A percentile compares a stretch with the other conserved stretches of the same genome.
These are phyloP conservation scores for Gymnothorax reevesii DNA, from an alignment of 2,797 vertebrate genomes.

Conservation along the genomic window DNA sequence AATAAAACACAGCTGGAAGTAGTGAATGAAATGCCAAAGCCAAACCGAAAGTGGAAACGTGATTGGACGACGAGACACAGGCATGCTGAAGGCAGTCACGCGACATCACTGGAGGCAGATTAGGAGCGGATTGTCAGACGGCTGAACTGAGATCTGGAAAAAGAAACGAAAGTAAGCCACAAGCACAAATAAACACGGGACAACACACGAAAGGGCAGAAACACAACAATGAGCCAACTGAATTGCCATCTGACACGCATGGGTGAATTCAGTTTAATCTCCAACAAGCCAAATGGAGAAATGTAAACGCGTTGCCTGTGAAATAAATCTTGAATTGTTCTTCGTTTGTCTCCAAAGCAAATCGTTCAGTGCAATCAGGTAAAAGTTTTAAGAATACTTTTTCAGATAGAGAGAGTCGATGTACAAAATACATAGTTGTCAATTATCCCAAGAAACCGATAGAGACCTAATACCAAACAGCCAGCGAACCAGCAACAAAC, in stretches of 20 bases:
- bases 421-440: neutral
- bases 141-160: too few relatives aligned
- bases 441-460: neutral
- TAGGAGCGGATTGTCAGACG: too few relatives aligned
- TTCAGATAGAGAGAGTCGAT: constrained; percentile 38
- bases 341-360: constrained; percentile 46
- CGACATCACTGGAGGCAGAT: too few relatives aligned
- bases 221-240: too few relatives aligned
- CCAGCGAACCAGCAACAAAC: neutral
- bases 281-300: constrained; percentile 59
- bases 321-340: constrained; percentile 41
- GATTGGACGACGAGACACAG: too few relatives aligned
- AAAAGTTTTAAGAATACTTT: constrained; percentile 46
- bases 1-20: too few relatives aligned
- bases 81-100: too few relatives aligned
- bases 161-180: too few relatives aligned
- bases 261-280: constrained; percentile 66
- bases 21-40: too few relatives aligned
- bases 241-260: constrained; percentile 69
- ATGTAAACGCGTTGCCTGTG: constrained; percentile 66
- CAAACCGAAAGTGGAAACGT: too few relatives aligned
- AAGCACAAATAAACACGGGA: too few relatives aligned
- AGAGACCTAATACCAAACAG: neutral
- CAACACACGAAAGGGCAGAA: too few relatives aligned
- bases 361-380: constrained; percentile 38